These are phyloP conservation scores for Ailurus styani DNA, from an alignment of 2,113 vertebrate genomes.

Conservation along the genomic window DNA sequence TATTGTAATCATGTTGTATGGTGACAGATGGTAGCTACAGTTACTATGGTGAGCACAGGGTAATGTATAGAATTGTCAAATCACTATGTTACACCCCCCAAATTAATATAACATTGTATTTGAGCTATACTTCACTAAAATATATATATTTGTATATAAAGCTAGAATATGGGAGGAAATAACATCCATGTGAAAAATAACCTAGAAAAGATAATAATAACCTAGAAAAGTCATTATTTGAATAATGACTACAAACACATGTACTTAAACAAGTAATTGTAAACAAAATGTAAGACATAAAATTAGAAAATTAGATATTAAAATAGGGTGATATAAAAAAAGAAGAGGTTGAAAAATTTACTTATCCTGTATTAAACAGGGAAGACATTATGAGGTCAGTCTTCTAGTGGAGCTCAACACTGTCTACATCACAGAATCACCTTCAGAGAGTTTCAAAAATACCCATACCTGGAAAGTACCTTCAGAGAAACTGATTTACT, in stretches of 20 bases:
- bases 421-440: background rate
- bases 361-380: background rate
- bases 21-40: background rate
- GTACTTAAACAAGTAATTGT: background rate
- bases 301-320: background rate
- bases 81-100: background rate
- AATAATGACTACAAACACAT: background rate
- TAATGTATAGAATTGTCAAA: background rate
- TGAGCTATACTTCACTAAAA: background rate
- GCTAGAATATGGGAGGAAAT: background rate
- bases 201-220: background rate
- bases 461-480: background rate
- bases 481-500: background rate
- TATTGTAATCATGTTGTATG: background rate
- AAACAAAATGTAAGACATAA: background rate
- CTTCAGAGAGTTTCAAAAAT: background rate
- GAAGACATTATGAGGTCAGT: background rate
- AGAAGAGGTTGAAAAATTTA: background rate
- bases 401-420: background rate
- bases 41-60: background rate
- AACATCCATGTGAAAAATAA: background rate
- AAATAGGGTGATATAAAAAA: background rate
- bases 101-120: background rate
- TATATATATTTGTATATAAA: background rate
- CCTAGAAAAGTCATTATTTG: background rate